Evolutionary conservation across 2,797 vertebrate genomes (phyloP), one percentile per base, ranked within the genome.

Genomic region (Sciurus vulgaris): DNA sequence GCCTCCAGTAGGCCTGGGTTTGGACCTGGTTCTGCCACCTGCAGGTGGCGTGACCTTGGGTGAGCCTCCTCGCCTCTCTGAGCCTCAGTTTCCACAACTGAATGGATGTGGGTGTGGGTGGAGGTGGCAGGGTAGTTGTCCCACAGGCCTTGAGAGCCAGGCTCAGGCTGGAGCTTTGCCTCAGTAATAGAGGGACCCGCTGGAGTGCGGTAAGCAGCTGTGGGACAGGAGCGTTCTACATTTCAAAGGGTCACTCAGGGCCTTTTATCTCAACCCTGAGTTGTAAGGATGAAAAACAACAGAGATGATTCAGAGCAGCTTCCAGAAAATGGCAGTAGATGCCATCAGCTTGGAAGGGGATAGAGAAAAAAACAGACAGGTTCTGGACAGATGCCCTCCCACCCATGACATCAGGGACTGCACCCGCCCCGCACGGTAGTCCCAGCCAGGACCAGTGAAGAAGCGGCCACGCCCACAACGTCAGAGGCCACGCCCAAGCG

Each of bases 391-490:
- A 49, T 0, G 5, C 38, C 33, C 67, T 69, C 35, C 24, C 14
- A 4, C 11, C 44, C 30, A 3, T 15, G 33, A 17, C 28, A n/a
- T 47, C 70, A 44, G 35, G 6, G 5, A 17, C 44, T 30, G 54
- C 17, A 54, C 35, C 51, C 1, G 22, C 13, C 35, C 11, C 33
- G 30, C 47, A 56, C 10, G 30, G 47, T 24, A 38, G 35, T 17
- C 28, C 15, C n/a, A 26, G 14, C 41, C 20, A 2, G 35, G 11
- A 15, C 73, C 6, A 4, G 28, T 59, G 1, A 10, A 17, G 22
- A 2, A 26, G 5, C 2, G 7, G 63, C 10, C 38, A 15, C 13
- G 4, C 76, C 47, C 61, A 15, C 7, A 3, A 0, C 4, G 44
- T 0, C 61, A 51, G 6, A 12, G 15, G 61, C 4, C 12, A 4